Evolutionary conservation across 1,140 invertebrate species (phyloP), one percentile per base, ranked within the genome.

Genomic region (Dolichoris vasculosae): DNA sequence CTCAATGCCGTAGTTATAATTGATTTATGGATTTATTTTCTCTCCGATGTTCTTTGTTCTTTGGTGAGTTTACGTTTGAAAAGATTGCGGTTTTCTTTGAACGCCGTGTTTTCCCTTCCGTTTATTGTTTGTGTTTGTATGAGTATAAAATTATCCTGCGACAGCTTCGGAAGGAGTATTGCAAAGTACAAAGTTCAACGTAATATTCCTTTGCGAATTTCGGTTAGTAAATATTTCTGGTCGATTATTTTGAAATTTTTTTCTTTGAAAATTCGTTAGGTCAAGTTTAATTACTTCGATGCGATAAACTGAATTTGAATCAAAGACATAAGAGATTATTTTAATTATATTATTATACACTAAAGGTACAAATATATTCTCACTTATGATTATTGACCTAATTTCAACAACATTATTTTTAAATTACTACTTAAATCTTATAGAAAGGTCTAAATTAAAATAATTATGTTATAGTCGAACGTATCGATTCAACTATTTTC

Each of bases 21-120:
- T 88, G 88, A 91, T 90, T 91, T 89, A 90, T 88, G 88, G 76
- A 86, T 73, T 71, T 69, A 67, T 51, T 79, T 84, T 83, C 81
- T 40, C 9, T 11, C 59, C 8, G 13, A 38, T 35, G 20, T 20
- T 78, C 51, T 30, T 51, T 8, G 6, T 78, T 8, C n/a, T 79
- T 79, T 38, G 30, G 4, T 20, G 17, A 11, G 9, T 71, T 55
- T 55, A 40, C 84, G 30, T 46, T 55, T 79, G 43, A 55, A 84
- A 86, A 88, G 82, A n/a, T 76, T 77, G 76, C 51, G 13, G 11
- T 82, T 69, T 38, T n/a, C 67, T 55, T 32, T 82, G 48, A 55
- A 55, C 4, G 0, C 43, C n/a, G 43, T 82, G 48, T 82, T 82
- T 82, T 82, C 48, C 48, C 1, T 73, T 0, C 32, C 32, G 30